Percentiles rank a stretch among this genome's conserved stretches.
phyloP scores from a whole-genome alignment of 2,888 invertebrate species.

The Calameuta filiformis region DNA sequence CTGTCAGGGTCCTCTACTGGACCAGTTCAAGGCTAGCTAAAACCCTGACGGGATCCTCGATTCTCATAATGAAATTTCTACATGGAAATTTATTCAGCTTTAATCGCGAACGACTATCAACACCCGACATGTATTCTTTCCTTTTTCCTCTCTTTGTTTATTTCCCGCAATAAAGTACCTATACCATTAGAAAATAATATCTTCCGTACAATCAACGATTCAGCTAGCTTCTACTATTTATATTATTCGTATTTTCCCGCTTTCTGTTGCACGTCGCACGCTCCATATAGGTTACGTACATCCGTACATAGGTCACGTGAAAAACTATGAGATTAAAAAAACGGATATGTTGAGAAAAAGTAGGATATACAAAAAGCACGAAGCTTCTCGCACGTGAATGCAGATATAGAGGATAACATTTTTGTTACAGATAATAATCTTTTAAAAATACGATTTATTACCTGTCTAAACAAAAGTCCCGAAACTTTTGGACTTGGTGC shows the following conservation, averaged over 20 bases:
- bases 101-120: background rate
- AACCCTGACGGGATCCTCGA: too few species aligned
- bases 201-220: background rate
- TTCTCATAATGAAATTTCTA: too few species aligned
- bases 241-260: background rate
- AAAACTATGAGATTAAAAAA: slow-evolving; percentile 37
- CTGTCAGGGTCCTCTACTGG: too few species aligned
- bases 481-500: background rate
- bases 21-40: too few species aligned
- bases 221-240: background rate
- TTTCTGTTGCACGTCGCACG: background rate
- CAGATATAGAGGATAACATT: background rate
- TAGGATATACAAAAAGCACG: background rate
- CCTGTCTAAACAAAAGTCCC: background rate
- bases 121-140: background rate
- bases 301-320: slow-evolving; percentile 14
- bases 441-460: background rate
- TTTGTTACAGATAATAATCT: background rate
- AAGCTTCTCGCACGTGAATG: background rate
- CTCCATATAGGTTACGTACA: background rate
- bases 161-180: background rate
- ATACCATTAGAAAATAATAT: background rate
- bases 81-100: background rate
- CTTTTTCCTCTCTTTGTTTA: background rate
- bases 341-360: slow-evolving; percentile 31